Evolutionary conservation across 2,888 invertebrate genomes (phyloP), one percentile per base, ranked within the genome.

Genomic region (Pherbina coryleti): DNA sequence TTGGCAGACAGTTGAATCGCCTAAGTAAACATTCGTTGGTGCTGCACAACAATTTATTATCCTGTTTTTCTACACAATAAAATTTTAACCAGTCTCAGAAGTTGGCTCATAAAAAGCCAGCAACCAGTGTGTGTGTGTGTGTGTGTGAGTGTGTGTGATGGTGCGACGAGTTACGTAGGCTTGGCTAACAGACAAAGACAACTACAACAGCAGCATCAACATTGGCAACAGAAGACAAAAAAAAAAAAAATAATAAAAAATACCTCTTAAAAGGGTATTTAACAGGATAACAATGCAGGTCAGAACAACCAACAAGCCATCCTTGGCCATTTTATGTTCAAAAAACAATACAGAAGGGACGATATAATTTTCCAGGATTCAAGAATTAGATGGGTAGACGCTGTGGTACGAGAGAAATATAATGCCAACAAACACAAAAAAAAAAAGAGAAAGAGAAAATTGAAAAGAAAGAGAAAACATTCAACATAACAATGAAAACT

Each of bases 31-130:
- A 67, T 22, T 11, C 57, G 25, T 19, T 31, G 69, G 22, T 55
- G 37, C 57, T 34, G 51, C 69, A 55, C n/a, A 57, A 37, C 57
- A 60, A 57, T 72, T 72, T 57, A 72, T 72, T 57, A 72, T 57
- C 44, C 34, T 72, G n/a, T 57, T 67, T 37, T 71, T 11, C 22
- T 34, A 22, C 31, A 37, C 72, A 57, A 72, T 72, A 57, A 72
- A 72, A 57, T 34, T 34, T 57, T 14, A 22, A 57, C 34, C 22
- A 28, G 14, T 49, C 70, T 31, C 44, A 67, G 70, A 55, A 55
- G 70, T 55, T 28, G 28, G 70, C 28, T 71, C 70, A 71, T 71
- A 55, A 53, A 55, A 55, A 25, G 53, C 17, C 70, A 71, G 14
- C 22, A 31, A 22, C 11, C 17, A 28, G 60, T 17, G 7, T 7